These are phyloP conservation scores for Xiphophorus hellerii DNA, from an alignment of 2,113 vertebrate genomes.

Conservation along the genomic window DNA sequence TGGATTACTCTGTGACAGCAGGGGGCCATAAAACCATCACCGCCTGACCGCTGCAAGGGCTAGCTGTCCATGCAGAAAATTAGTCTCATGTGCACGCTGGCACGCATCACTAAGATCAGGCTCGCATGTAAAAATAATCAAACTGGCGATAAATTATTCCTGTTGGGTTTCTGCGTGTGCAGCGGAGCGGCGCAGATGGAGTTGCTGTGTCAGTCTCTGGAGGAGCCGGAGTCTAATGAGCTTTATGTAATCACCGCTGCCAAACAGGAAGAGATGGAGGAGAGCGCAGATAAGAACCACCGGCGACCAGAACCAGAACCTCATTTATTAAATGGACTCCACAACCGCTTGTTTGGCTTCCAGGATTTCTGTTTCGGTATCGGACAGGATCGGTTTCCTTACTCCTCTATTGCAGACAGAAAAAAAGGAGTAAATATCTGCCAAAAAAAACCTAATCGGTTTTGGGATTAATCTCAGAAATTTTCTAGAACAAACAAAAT, in stretches of 20 bases:
- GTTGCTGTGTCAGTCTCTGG: background rate
- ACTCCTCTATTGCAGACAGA: too few species aligned
- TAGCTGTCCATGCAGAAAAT: conserved; percentile 38
- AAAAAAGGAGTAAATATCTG: too few species aligned
- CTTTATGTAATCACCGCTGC: background rate
- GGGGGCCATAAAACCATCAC: conserved; percentile 65
- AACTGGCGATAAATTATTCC: too few species aligned
- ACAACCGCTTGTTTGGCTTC: background rate
- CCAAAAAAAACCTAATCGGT: too few species aligned
- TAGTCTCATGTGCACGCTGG: conserved; percentile 12
- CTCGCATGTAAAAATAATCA: background rate
- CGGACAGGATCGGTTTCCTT: background rate
- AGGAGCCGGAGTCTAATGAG: background rate
- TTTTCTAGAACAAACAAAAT: too few species aligned
- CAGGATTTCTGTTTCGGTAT: background rate
- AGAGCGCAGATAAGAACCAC: background rate
- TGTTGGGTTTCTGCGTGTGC: background rate
- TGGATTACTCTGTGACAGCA: conserved; percentile 64
- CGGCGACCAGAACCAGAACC: background rate
- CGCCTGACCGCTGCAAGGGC: conserved; percentile 12
- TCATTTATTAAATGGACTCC: background rate
- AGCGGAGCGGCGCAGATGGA: background rate
- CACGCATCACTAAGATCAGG: background rate
- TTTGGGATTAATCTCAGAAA: too few species aligned
- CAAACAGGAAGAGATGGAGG: background rate